phyloP scores from a whole-genome alignment of 1,140 invertebrate species.

The Ips nitidus region DNA sequence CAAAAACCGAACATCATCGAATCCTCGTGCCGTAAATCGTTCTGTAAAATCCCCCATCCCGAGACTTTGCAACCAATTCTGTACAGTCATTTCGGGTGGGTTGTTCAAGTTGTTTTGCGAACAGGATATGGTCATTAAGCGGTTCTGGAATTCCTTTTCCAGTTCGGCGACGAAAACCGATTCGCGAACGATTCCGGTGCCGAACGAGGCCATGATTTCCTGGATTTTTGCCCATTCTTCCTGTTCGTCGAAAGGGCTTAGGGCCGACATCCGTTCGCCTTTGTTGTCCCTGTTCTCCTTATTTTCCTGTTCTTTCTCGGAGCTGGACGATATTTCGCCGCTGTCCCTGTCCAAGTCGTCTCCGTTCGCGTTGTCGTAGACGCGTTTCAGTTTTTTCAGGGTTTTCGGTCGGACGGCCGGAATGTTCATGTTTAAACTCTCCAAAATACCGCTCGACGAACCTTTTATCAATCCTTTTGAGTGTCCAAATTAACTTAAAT shows the following conservation, averaged over 20 bases:
- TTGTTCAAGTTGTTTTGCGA: slow-evolving; percentile 49
- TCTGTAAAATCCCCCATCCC: slow-evolving; percentile 82
- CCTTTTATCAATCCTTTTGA: slow-evolving; percentile 72
- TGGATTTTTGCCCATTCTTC: slow-evolving; percentile 95
- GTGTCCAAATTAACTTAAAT: too few species aligned
- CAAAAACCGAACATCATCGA: slow-evolving; percentile 90
- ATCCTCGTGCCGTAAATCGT: slow-evolving; percentile 83
- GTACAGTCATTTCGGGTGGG: slow-evolving; percentile 59
- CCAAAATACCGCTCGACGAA: slow-evolving; percentile 63
- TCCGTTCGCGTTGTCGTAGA: slow-evolving; percentile 57
- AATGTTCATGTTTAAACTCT: slow-evolving; percentile 57
- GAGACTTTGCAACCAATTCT: slow-evolving; percentile 77
- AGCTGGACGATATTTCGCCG: slow-evolving; percentile 49
- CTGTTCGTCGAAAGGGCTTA: slow-evolving; percentile 88
- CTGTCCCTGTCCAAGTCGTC: slow-evolving; percentile 52
- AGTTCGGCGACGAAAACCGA: slow-evolving; percentile 82
- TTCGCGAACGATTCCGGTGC: slow-evolving; percentile 75
- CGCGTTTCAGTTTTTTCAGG: slow-evolving; percentile 66
- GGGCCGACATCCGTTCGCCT: slow-evolving; percentile 66
- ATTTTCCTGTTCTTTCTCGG: slow-evolving; percentile 53
- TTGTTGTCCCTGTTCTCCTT: slow-evolving; percentile 57
- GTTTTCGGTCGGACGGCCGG: slow-evolving; percentile 73
- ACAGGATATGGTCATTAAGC: slow-evolving; percentile 64
- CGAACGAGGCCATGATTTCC: slow-evolving; percentile 91
- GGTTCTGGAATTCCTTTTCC: slow-evolving; percentile 78